These are phyloP conservation scores for Sebastolobus alascanus DNA, from an alignment of 2,797 vertebrate genomes.

Conservation along the genomic window DNA sequence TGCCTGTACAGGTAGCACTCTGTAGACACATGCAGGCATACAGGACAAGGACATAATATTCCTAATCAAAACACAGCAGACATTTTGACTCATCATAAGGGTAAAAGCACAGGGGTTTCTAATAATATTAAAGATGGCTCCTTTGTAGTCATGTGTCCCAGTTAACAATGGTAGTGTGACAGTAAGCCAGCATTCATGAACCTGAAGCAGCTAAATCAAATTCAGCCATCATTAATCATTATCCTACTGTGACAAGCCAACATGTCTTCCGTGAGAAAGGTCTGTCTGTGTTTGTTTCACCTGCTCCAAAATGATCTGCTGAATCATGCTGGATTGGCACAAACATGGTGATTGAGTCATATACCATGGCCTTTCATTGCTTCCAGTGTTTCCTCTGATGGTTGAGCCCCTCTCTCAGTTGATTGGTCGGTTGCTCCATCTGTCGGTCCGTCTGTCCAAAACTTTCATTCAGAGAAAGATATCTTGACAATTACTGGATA, in stretches of 20 bases:
- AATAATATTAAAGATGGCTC: constrained; percentile 11
- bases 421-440: not conserved
- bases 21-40: constrained; percentile 12
- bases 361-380: not conserved
- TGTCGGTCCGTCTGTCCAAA: not conserved
- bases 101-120: constrained; percentile 20
- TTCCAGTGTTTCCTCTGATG: constrained; percentile 6
- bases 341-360: not conserved
- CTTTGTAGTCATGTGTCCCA: not conserved
- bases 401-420: not conserved
- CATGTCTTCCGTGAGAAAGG: constrained; percentile 11
- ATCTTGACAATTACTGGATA: not conserved
- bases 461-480: not conserved
- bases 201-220: constrained; percentile 17
- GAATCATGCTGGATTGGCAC: constrained; percentile 15
- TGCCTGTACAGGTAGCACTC: constrained; percentile 30
- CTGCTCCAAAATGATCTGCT: constrained; percentile 1
- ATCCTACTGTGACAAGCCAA: not conserved
- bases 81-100: constrained; percentile 6
- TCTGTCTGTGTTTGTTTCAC: constrained; percentile 2
- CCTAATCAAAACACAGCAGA: constrained; percentile 8
- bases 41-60: constrained; percentile 3
- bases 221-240: constrained; percentile 32
- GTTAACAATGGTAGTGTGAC: not conserved
- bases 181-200: constrained; percentile 1